phyloP scores from a whole-genome alignment of 2,888 invertebrate species.

The Lysandra bellargus region DNA sequence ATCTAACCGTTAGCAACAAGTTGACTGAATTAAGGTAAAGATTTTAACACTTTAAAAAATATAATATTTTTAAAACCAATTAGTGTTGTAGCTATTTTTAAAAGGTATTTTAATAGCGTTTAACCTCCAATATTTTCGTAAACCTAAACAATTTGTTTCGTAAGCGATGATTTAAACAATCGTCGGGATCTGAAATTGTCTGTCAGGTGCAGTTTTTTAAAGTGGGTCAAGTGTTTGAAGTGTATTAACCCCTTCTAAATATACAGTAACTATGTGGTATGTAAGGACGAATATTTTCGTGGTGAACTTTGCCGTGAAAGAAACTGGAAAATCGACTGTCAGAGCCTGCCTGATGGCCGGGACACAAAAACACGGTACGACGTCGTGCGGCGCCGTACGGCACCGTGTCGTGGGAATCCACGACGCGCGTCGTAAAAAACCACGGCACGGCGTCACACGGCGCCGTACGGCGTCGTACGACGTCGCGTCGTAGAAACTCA shows the following conservation, averaged over 20 bases:
- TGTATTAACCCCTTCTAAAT: conserved; percentile 7
- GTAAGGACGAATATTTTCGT: conserved; percentile 20
- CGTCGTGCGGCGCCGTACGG: too few species aligned
- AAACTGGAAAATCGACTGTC: not conserved
- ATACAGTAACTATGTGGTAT: conserved; percentile 20
- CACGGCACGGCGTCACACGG: too few species aligned
- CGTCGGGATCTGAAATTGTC: not conserved
- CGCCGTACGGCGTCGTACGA: too few species aligned
- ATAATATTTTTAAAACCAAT: not conserved
- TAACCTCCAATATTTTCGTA: conserved; percentile 41
- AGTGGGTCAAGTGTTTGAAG: conserved; percentile 13
- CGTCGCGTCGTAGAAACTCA: too few species aligned
- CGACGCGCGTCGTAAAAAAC: too few species aligned
- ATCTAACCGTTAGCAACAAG: too few species aligned
- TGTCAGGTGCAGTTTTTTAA: conserved; percentile 13
- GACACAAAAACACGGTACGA: too few species aligned
- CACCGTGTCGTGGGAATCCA: too few species aligned
- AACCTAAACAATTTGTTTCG: conserved; percentile 39
- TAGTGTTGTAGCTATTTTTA: conserved; percentile 33
- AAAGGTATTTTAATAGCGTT: conserved; percentile 37
- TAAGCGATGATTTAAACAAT: conserved; percentile 37
- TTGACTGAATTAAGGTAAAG: not conserved
- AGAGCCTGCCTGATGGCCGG: too few species aligned
- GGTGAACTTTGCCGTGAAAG: not conserved
- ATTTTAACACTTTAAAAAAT: not conserved